Conservation (phyloP, 2,888 invertebrate genomes). For the Hofmannophila pseudospretella region DNA sequence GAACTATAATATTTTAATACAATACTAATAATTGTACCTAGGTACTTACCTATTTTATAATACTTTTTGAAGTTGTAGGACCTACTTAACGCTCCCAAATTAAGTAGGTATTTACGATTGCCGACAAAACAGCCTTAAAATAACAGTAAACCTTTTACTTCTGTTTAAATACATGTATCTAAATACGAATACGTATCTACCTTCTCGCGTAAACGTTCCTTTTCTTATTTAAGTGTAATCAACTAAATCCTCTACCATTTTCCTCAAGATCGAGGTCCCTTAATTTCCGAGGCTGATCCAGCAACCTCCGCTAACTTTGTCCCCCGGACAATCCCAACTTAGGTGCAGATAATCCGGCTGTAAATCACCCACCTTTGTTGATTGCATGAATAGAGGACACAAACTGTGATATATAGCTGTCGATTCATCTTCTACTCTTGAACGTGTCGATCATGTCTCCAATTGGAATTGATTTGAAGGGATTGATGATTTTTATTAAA, state of each 20-base stretch:
- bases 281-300: conserved; percentile 2
- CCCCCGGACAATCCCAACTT: conserved; percentile 1
- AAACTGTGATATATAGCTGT: background rate
- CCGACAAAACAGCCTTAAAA: too few species aligned
- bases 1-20: too few species aligned
- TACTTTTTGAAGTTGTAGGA: too few species aligned
- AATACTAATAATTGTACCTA: too few species aligned
- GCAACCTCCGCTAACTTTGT: background rate
- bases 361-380: conserved; percentile 5
- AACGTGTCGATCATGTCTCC: background rate
- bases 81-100: too few species aligned
- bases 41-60: too few species aligned
- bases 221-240: background rate
- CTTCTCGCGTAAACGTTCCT: background rate
- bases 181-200: too few species aligned
- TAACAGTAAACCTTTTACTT: too few species aligned
- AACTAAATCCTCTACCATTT: background rate
- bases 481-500: too few species aligned
- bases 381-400: conserved; percentile 1
- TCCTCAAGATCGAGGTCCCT: background rate
- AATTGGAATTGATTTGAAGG: conserved; percentile 1
- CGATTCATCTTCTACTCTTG: conserved; percentile 3
- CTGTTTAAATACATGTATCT: too few species aligned
- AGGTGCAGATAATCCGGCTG: conserved; percentile 4
- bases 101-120: too few species aligned